These are phyloP conservation scores for Myotis lucifugus DNA, from an alignment of 2,113 vertebrate species.

Conservation along the genomic window DNA sequence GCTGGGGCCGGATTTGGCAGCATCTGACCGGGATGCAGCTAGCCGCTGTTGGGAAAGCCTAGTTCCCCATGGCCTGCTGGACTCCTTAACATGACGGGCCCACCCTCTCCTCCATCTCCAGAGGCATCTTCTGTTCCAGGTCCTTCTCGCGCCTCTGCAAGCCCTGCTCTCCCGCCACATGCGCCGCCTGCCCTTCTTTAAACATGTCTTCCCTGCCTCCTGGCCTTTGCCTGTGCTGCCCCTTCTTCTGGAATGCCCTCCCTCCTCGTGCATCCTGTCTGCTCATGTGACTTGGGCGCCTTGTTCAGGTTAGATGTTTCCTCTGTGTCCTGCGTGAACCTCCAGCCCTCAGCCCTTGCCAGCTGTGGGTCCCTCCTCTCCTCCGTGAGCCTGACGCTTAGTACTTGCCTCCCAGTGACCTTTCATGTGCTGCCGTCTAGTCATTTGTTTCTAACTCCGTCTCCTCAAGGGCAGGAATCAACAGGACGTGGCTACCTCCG, in stretches of 20 bases:
- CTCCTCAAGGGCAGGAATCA: background rate
- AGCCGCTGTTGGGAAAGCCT: background rate
- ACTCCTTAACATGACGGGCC: background rate
- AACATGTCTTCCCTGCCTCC: background rate
- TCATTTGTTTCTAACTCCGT: background rate
- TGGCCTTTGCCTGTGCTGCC: fast-evolving
- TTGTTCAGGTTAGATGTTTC: background rate
- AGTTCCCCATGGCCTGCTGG: background rate
- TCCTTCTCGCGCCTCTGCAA: background rate
- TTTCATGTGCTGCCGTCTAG: background rate
- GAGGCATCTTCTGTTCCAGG: background rate
- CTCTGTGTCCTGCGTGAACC: background rate
- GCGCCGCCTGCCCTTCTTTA: background rate
- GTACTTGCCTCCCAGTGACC: background rate
- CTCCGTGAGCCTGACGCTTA: background rate
- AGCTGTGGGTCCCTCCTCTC: background rate
- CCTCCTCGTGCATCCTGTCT: background rate
- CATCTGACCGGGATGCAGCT: background rate
- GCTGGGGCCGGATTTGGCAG: background rate
- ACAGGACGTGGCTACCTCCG: background rate
- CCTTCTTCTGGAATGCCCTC: fast-evolving
- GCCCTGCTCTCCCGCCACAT: background rate
- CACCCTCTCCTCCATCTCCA: background rate
- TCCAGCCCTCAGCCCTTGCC: background rate
- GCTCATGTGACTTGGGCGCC: background rate